phyloP scores from a whole-genome alignment of 2,888 invertebrate species.

The Ophraella communa region DNA sequence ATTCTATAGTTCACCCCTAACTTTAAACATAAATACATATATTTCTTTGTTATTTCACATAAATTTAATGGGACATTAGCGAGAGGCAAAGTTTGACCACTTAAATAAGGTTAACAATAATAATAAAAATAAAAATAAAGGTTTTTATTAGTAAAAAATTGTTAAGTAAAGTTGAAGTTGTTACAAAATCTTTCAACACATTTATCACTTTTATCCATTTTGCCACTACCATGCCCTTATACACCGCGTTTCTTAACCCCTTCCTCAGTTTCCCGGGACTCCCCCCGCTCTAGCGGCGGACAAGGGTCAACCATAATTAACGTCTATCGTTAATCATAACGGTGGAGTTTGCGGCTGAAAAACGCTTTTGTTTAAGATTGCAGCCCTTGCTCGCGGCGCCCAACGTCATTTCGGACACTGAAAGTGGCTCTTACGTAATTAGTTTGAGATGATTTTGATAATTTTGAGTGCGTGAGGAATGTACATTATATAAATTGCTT shows the following conservation, averaged over 20 bases:
- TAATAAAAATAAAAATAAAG: no score
- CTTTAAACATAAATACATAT: no score
- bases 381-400: constrained; percentile 31
- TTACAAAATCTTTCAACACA: no score
- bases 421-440: constrained; percentile 40
- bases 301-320: constrained; percentile 52
- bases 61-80: no score
- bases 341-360: constrained; percentile 43
- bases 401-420: constrained; percentile 30
- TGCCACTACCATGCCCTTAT: neutral
- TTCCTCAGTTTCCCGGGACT: neutral
- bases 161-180: no score
- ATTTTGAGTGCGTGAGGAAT: constrained; percentile 38
- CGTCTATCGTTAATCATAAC: constrained; percentile 53
- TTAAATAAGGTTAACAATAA: no score
- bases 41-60: no score
- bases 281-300: constrained; percentile 37
- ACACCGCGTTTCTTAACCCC: neutral
- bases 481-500: constrained; percentile 32
- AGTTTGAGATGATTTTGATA: constrained; percentile 42
- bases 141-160: no score
- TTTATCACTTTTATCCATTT: neutral
- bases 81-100: no score
- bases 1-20: no score
- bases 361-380: constrained; percentile 47